Evolutionary conservation across 2,888 invertebrate species (phyloP), one percentile per base, ranked within the genome.

Genomic region (Polia nebulosa): DNA sequence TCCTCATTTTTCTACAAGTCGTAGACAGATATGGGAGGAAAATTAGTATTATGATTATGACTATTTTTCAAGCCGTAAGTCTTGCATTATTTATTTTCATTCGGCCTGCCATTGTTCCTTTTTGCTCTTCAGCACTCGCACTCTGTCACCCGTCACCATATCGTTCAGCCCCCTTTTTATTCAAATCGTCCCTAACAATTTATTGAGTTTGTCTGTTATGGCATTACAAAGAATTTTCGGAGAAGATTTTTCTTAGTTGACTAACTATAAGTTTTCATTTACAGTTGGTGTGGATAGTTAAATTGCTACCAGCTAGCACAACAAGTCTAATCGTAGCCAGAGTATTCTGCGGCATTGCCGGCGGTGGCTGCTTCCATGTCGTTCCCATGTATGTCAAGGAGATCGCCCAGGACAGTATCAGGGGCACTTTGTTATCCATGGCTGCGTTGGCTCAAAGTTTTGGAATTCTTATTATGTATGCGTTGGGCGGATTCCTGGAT

Each of bases 51-150:
- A 83, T 96, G n/a, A 51, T 94, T 0, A 90, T 95, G 15, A 89
- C 93, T 1, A 45, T 95, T 1, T 94, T 96, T 0, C 96, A 95
- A 82, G 81, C 93, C 32, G 84, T 95, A 56, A 96, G 96, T 76
- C n/a, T 9, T 32, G 9, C 5, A 27, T n/a, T 20, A 0, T 64
- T 47, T 9, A 0, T 25, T n/a, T 36, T 20, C 20, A 13, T 20
- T 45, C 0, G 17, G 8, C 27, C 25, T n/a, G 27, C 6, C 3
- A 13, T 29, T 47, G 1, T 39, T 29, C 4, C 5, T n/a, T 29
- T 25, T 36, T 0, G 11, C 15, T 58, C 3, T 45, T 1, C 4
- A 0, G 17, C n/a, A n/a, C n/a, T n/a, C n/a, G n/a, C n/a, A n/a
- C n/a, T n/a, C n/a, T 32, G 0, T 9, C 4, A 27, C 6, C 27